A percentile compares a stretch with the other conserved stretches of the same genome.
Conservation (phyloP, 2,797 vertebrate genomes). For the Saguinus oedipus region DNA sequence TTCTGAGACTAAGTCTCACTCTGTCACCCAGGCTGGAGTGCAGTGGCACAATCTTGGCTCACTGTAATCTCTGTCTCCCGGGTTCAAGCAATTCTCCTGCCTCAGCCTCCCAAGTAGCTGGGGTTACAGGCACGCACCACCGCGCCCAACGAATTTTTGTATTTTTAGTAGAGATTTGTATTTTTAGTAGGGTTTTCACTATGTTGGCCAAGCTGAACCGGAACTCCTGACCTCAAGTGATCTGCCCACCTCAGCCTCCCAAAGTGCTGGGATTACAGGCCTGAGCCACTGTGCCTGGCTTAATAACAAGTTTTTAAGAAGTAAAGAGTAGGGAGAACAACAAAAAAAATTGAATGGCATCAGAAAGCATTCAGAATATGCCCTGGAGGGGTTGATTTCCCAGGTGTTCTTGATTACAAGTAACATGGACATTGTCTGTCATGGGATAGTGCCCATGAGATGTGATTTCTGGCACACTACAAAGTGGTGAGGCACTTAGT, state of each 20-base stretch:
- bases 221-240: neutral
- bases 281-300: neutral
- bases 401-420: fast-evolving
- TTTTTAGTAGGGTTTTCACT: neutral
- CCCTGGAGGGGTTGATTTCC: neutral
- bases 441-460: neutral
- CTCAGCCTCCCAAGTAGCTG: neutral
- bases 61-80: fast-evolving
- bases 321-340: neutral
- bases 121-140: neutral
- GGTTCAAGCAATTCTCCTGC: neutral
- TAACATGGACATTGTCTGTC: fast-evolving
- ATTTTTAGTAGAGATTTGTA: neutral
- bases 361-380: neutral
- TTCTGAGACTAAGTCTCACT: neutral
- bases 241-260: neutral
- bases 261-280: neutral
- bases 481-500: fast-evolving
- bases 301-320: neutral
- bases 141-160: neutral
- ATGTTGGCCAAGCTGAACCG: neutral
- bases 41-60: neutral
- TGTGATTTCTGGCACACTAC: fast-evolving
- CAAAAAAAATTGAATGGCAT: neutral
- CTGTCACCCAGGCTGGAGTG: neutral